Conservation (phyloP, 2,888 invertebrate species). For the Plusia festucae region DNA sequence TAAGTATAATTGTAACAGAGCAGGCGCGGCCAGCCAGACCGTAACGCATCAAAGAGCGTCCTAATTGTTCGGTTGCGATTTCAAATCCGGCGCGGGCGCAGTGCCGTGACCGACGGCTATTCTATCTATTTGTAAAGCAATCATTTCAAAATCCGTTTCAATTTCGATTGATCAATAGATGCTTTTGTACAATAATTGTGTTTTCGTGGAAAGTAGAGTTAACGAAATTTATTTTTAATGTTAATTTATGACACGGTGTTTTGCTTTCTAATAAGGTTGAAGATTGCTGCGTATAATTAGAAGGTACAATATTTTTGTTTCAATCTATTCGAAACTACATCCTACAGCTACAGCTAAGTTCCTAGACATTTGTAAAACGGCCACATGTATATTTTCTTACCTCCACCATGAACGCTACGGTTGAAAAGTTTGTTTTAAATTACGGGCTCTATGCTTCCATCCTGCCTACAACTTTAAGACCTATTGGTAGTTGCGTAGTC, state of each 20-base stretch:
- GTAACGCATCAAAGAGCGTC: constrained; percentile 75
- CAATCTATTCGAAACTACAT: background rate
- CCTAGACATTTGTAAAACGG: too few relatives aligned
- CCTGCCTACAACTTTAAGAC: background rate
- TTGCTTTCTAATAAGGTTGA: background rate
- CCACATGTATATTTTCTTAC: too few relatives aligned
- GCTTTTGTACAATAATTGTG: background rate
- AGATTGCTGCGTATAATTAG: background rate
- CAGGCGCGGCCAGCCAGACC: constrained; percentile 59
- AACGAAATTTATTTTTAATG: background rate
- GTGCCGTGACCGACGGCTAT: constrained; percentile 64
- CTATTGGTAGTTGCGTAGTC: background rate
- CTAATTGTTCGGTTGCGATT: constrained; percentile 78
- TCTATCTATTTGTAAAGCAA: constrained; percentile 64
- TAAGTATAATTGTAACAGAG: constrained; percentile 40
- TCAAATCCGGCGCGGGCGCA: constrained; percentile 76
- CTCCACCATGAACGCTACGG: too few relatives aligned
- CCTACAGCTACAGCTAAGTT: too few relatives aligned
- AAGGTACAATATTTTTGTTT: background rate
- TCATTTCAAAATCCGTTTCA: constrained; percentile 54
- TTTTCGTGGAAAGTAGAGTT: background rate
- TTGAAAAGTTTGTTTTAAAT: background rate
- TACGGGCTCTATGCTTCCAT: background rate
- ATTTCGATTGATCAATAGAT: constrained; percentile 48
- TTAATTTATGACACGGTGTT: background rate